Percentiles rank a stretch among this genome's conserved stretches.
Evolutionary conservation across 92 coral and sea anemone genomes (phyloP).

Genomic region (Parazoanthus swiftii): DNA sequence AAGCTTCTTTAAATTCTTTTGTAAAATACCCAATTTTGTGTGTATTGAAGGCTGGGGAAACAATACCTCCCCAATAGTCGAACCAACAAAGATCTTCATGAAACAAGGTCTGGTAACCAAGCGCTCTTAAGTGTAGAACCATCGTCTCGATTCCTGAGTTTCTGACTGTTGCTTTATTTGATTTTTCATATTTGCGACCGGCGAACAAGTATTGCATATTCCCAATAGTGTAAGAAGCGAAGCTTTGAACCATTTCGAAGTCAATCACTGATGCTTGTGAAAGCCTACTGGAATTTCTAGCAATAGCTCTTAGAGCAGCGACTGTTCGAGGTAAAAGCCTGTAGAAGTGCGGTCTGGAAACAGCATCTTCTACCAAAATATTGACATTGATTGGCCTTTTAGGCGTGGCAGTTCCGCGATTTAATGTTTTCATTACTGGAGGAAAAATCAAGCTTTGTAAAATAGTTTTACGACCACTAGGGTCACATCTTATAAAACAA

Average conservation of each 20-base stretch:
- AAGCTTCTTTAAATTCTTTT: constrained; percentile 51
- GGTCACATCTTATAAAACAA: constrained; percentile 69
- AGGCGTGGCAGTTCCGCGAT: not conserved
- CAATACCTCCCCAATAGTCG: constrained; percentile 75
- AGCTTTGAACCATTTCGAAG: constrained; percentile 86
- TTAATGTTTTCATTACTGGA: constrained; percentile 57
- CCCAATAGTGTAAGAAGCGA: constrained; percentile 73
- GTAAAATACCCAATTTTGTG: constrained; percentile 56
- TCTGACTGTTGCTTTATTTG: constrained; percentile 37
- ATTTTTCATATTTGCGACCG: constrained; percentile 50
- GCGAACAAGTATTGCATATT: constrained; percentile 70
- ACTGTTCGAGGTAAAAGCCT: constrained; percentile 80
- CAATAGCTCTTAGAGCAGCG: constrained; percentile 63
- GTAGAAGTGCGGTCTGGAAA: constrained; percentile 88
- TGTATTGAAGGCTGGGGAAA: constrained; percentile 65
- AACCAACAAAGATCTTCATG: constrained; percentile 95
- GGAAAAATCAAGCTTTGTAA: constrained; percentile 82
- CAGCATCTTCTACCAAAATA: constrained; percentile 84
- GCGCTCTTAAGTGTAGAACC: constrained; percentile 44
- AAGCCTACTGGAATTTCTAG: constrained; percentile 44
- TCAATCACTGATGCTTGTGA: constrained; percentile 76
- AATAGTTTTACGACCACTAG: constrained; percentile 32
- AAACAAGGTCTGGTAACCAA: constrained; percentile 75
- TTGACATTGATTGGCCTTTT: constrained; percentile 61
- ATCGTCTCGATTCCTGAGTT: constrained; percentile 56